Conservation (phyloP, 1,140 invertebrate genomes). For the Hylaeus anthracinus region DNA sequence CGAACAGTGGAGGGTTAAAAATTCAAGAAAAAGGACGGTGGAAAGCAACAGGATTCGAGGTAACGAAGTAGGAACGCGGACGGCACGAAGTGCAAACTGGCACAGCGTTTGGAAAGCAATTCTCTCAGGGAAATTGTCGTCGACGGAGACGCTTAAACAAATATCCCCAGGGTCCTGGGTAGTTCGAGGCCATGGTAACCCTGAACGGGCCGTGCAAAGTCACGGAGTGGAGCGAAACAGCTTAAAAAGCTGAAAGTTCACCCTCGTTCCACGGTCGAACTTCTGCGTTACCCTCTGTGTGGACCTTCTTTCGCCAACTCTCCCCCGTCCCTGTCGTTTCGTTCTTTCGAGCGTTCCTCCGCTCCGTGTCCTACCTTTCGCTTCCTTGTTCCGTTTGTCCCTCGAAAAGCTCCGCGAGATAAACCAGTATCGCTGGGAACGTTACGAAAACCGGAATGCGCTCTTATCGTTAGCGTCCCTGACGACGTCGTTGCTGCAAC, state of each 20-base stretch:
- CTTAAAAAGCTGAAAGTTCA: constrained; percentile 25
- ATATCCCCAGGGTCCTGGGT: constrained; percentile 3
- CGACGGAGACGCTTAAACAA: constrained; percentile 20
- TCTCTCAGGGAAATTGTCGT: constrained; percentile 17
- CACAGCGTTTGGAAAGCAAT: constrained; percentile 13
- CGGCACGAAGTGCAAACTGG: background rate
- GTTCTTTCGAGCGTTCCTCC: constrained; percentile 3
- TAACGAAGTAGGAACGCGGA: background rate
- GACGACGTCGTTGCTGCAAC: too few relatives aligned
- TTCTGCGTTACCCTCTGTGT: background rate
- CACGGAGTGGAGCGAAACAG: background rate
- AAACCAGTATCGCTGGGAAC: too few relatives aligned
- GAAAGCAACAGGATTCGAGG: constrained; percentile 9
- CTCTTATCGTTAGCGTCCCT: too few relatives aligned
- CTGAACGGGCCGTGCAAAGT: constrained; percentile 7
- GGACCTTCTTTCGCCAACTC: background rate
- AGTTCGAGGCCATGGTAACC: constrained; percentile 5
- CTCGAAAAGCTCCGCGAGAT: too few relatives aligned
- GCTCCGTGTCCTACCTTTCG: too few relatives aligned
- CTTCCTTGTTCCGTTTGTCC: background rate
- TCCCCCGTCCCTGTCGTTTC: background rate
- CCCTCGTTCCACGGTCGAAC: background rate
- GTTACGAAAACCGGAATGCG: too few relatives aligned
- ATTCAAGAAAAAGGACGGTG: background rate
- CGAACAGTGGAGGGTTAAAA: too few relatives aligned